Evolutionary conservation across 2,113 vertebrate genomes (phyloP), one percentile per base, ranked within the genome.

Genomic region (Nettapus auritus): DNA sequence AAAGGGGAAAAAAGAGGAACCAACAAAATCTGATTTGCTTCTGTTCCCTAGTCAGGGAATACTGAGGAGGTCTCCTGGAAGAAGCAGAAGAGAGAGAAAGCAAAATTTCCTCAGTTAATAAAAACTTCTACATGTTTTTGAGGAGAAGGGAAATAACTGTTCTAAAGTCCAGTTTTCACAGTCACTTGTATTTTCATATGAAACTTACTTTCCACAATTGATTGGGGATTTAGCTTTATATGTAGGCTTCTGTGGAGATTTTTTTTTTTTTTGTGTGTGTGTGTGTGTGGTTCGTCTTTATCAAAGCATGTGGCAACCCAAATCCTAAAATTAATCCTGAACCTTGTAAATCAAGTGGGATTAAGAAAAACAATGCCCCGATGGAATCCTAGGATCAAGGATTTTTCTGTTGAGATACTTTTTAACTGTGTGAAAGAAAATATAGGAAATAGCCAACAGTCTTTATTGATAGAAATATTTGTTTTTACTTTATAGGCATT

Each of bases 401-500:
- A 67, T 48, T 90, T 71, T 80, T 83, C 88, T 84, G 42, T 16
- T 88, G 42, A 77, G 34, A 87, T 33, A 34, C 29, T 70, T 88
- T 81, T 75, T 71, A 68, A 68, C 29, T 86, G 14, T 92, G 62
- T 92, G 44, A 69, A 90, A 79, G 44, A 42, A 70, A 80, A 73
- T 82, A 14, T 26, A 88, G 89, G 55, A 36, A 73, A 42, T 4
- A 75, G 62, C 40, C 88, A 78, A 33, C 26, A 77, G 25, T 46
- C 8, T 88, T 77, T 81, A 82, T 95, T 93, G 81, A 86, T 93
- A 90, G 89, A 80, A 85, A 11, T 88, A 8, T 95, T 96, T 97
- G 85, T 34, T 94, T 97, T 95, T 89, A 95, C 93, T 97, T 96
- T 92, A 48, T 96, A 95, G 86, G 86, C 73, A 5, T 95, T 94